These are phyloP conservation scores for Drosophila carrolli DNA, from an alignment of 1,140 invertebrate species.

Conservation along the genomic window DNA sequence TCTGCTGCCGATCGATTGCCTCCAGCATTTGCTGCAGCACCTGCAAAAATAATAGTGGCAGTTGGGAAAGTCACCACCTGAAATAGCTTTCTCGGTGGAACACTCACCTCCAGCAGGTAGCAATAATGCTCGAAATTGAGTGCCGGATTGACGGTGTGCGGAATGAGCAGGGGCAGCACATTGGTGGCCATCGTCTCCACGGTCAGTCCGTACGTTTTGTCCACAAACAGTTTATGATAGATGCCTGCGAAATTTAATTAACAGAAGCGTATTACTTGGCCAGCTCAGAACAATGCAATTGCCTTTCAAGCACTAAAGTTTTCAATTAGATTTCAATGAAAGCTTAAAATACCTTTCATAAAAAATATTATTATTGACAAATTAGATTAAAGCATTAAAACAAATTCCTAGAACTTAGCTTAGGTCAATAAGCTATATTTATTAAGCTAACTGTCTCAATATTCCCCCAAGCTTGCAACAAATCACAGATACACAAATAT, in stretches of 20 bases:
- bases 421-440: neutral
- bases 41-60: slow-evolving; percentile 59
- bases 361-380: neutral
- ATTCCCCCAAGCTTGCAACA: neutral
- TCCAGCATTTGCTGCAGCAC: slow-evolving; percentile 97
- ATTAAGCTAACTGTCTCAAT: neutral
- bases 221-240: slow-evolving; percentile 95
- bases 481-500: neutral
- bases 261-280: slow-evolving; percentile 1
- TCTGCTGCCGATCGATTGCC: slow-evolving; percentile 94
- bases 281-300: neutral
- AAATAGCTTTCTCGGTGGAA: neutral
- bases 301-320: neutral
- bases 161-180: slow-evolving; percentile 96
- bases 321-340: neutral
- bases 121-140: slow-evolving; percentile 96
- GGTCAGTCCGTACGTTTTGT: slow-evolving; percentile 96
- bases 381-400: neutral
- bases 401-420: neutral
- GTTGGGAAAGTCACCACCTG: neutral
- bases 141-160: slow-evolving; percentile 95
- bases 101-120: slow-evolving; percentile 90
- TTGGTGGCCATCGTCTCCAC: slow-evolving; percentile 96
- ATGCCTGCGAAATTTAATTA: slow-evolving; percentile 88
- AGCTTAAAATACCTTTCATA: neutral